Conservation (phyloP, 2,797 vertebrate species). For the Pogoniulus pusillus region DNA sequence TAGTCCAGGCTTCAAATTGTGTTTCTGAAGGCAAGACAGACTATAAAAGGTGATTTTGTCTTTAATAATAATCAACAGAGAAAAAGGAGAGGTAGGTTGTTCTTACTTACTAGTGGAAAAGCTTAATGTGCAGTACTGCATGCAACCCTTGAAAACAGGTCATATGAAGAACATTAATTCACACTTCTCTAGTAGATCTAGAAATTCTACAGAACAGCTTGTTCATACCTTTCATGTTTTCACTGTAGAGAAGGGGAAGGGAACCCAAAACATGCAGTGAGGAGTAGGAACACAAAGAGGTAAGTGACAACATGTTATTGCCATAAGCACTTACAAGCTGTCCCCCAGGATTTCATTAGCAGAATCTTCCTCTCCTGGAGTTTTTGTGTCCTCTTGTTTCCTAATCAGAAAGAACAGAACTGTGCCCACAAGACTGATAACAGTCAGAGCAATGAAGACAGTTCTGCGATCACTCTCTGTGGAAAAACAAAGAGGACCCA, state of each 20-base stretch:
- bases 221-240: not conserved
- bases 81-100: not conserved
- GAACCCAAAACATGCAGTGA: not conserved
- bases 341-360: constrained; percentile 70
- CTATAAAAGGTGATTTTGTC: not conserved
- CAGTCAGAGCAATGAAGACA: constrained; percentile 94
- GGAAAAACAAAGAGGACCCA: constrained; percentile 21
- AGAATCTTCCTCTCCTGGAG: constrained; percentile 72
- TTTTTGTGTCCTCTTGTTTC: constrained; percentile 77
- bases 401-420: constrained; percentile 97
- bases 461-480: constrained; percentile 92
- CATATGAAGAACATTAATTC: not conserved
- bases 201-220: not conserved
- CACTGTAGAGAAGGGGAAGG: not conserved
- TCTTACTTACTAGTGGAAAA: not conserved
- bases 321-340: constrained; percentile 68
- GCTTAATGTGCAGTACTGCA: not conserved
- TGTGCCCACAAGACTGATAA: constrained; percentile 94
- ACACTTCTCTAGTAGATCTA: not conserved
- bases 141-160: not conserved
- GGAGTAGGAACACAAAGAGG: not conserved
- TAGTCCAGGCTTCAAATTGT: not conserved
- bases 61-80: not conserved
- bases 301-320: not conserved
- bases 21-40: not conserved